Percentiles rank a stretch among this genome's conserved stretches.
Evolutionary conservation across 2,113 vertebrate species (phyloP).

Genomic region (Poecilia latipinna): DNA sequence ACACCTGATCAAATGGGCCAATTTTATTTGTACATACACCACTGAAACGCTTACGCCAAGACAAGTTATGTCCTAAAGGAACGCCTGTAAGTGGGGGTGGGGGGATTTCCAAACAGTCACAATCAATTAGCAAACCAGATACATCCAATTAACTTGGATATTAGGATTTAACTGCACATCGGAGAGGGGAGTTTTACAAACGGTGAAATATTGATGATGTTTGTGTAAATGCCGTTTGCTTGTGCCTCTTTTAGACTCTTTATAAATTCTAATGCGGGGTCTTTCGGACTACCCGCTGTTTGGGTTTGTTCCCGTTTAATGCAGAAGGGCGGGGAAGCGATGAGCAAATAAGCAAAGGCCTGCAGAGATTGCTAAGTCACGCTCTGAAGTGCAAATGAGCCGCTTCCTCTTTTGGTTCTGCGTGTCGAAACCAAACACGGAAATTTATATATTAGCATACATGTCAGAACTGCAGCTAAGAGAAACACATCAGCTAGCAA

Average conservation of each 20-base stretch:
- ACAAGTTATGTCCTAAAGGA: conserved; percentile 47
- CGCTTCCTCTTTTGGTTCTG: conserved; percentile 51
- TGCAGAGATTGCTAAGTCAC: conserved; percentile 69
- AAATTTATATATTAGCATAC: conserved; percentile 48
- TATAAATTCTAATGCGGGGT: conserved; percentile 78
- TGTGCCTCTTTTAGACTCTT: conserved; percentile 75
- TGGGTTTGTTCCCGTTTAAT: conserved; percentile 76
- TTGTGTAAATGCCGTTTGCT: conserved; percentile 77
- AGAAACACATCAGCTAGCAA: conserved; percentile 28
- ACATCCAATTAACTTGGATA: conserved; percentile 62
- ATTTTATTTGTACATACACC: conserved; percentile 67
- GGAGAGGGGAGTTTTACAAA: conserved; percentile 71
- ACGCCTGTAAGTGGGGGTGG: not conserved
- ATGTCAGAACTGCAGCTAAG: conserved; percentile 18
- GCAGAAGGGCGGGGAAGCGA: conserved; percentile 62
- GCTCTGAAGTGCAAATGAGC: conserved; percentile 85
- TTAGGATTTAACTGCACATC: conserved; percentile 66
- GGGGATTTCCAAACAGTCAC: conserved; percentile 64
- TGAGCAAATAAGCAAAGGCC: conserved; percentile 77
- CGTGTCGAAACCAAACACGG: conserved; percentile 15
- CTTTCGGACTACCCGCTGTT: conserved; percentile 73
- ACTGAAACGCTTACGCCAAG: conserved; percentile 51
- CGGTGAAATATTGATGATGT: conserved; percentile 84
- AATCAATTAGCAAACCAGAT: conserved; percentile 75
- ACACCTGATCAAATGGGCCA: conserved; percentile 60